These are phyloP conservation scores for Morpho deidamia DNA, from an alignment of 2,888 invertebrate species.

Conservation along the genomic window DNA sequence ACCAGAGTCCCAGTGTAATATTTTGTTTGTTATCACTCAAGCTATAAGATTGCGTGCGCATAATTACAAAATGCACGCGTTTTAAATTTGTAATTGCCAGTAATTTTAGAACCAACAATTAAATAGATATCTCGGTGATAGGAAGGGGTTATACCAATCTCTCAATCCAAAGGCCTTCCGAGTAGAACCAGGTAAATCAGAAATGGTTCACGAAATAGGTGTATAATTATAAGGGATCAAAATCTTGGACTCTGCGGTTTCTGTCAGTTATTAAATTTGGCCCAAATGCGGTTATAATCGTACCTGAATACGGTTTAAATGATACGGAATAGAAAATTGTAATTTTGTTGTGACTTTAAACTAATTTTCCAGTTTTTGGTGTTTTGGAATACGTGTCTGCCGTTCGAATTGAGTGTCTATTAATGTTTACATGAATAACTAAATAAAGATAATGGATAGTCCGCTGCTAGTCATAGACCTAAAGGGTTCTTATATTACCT, in stretches of 20 bases:
- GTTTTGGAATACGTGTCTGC: slow-evolving; percentile 57
- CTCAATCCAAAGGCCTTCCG: slow-evolving; percentile 54
- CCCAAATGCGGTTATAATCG: slow-evolving; percentile 75
- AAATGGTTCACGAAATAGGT: slow-evolving; percentile 55
- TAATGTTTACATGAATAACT: too few species aligned
- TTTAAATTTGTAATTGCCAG: slow-evolving; percentile 29
- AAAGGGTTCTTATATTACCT: too few species aligned
- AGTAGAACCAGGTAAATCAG: slow-evolving; percentile 56
- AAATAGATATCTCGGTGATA: slow-evolving; percentile 37
- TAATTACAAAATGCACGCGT: slow-evolving; percentile 25
- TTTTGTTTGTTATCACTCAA: slow-evolving; percentile 11
- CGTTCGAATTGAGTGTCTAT: slow-evolving; percentile 29
- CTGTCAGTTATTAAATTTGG: slow-evolving; percentile 65
- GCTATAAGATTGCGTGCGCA: slow-evolving; percentile 24
- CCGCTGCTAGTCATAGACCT: too few species aligned
- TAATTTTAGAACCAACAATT: slow-evolving; percentile 37
- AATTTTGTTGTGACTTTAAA: slow-evolving; percentile 46
- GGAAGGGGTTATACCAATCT: slow-evolving; percentile 47
- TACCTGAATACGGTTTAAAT: slow-evolving; percentile 45
- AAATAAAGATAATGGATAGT: too few species aligned
- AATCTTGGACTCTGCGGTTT: slow-evolving; percentile 50
- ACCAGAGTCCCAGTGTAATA: background rate
- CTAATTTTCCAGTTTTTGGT: slow-evolving; percentile 40
- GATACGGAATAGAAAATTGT: slow-evolving; percentile 50
- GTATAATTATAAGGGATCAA: slow-evolving; percentile 75